Conservation (phyloP, 2,113 vertebrate genomes). For the Bungarus multicinctus region DNA sequence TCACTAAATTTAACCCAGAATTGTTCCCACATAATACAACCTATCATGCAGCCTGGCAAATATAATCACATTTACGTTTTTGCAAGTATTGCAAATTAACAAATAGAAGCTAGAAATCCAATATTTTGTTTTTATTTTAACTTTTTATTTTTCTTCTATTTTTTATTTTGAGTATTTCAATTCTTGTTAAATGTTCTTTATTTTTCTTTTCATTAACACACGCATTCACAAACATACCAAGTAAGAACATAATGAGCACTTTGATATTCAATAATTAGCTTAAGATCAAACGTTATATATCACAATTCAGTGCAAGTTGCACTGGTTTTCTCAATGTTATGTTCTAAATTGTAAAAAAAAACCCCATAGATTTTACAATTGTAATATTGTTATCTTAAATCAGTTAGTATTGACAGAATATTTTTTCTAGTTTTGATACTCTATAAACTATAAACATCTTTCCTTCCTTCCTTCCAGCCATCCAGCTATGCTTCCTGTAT, state of each 20-base stretch:
- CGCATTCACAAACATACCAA: neutral
- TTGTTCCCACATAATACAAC: neutral
- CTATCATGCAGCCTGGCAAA: neutral
- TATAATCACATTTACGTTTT: neutral
- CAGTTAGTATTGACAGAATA: neutral
- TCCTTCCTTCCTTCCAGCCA: too few species aligned
- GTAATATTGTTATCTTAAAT: neutral
- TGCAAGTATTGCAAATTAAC: neutral
- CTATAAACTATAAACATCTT: too few species aligned
- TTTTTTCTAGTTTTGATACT: neutral
- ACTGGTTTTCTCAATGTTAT: neutral
- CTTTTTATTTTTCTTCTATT: neutral
- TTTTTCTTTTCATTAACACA: neutral
- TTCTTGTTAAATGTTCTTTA: neutral
- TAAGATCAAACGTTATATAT: neutral
- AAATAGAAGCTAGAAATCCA: neutral
- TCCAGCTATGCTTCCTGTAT: neutral
- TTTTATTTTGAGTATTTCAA: neutral
- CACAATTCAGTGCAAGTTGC: neutral
- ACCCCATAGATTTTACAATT: neutral
- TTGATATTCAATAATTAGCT: neutral
- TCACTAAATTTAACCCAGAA: neutral
- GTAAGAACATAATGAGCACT: neutral
- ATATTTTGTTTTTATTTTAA: neutral
- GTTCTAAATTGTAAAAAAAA: neutral